Base-by-base conservation (phyloP, 2,888 invertebrate species). In the Mylabris sibirica region DNA sequence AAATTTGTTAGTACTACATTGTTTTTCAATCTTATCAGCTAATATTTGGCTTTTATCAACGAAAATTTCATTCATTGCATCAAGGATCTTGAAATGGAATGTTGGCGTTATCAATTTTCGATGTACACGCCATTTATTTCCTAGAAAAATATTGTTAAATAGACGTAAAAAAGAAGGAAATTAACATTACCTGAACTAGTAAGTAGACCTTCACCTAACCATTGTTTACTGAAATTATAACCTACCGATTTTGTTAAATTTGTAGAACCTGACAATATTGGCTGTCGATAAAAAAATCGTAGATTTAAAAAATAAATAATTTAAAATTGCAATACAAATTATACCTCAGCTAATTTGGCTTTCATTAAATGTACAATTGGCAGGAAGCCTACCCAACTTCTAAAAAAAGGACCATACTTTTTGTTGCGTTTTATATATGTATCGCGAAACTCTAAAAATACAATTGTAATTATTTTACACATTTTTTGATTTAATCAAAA, bases 61-160 rank as follows among this genome's bases (percentile, higher is more conserved):
- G 65, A 82, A 80, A 35, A 78, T 74, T 60, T 78, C 78, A 26
- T 74, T 72, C 67, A 81, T 80, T 62, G 71, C 72, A 66, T 82
- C 81, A 60, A 82, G 68, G 35, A 81, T 77, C 71, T 77, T 76
- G 71, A 82, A 81, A 71, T 82, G 82, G 65, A 82, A 82, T n/a
- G 80, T 76, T 9, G 80, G 80, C 12, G 80, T 80, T 69, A 80
- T 74, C 63, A 80, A 61, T 65, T 78, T 79, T 30, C 79, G 70
- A 66, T 78, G 77, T 8, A 65, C 70, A 38, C 77, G 76, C 80
- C 80, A 81, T 70, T 77, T 78, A 44, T 62, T 63, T 26, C 75
- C 77, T 77, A 62, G 63, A 35, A 63, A 24, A 22, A 61, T 60
- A n/a, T 17, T n/a, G 3, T 44, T n/a, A 0, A 44, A 44, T 17